Conservation (phyloP, 1,140 invertebrate species). For the Drosophila jambulina region DNA sequence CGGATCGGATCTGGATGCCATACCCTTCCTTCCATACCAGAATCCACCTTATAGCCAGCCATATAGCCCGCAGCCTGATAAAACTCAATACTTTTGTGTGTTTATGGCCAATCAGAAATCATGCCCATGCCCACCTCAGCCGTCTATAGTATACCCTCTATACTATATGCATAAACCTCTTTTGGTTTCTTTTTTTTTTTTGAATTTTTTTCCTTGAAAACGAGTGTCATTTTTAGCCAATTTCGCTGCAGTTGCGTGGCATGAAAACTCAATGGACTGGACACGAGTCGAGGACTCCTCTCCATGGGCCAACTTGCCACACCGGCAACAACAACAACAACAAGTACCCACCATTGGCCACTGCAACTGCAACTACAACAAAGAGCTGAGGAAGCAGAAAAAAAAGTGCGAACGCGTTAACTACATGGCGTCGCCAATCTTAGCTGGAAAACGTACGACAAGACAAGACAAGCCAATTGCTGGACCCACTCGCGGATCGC, state of each 20-base stretch:
- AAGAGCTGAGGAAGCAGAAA: slow-evolving; percentile 39
- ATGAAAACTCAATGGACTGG: slow-evolving; percentile 82
- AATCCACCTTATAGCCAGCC: slow-evolving; percentile 16
- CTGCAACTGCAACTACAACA: slow-evolving; percentile 22
- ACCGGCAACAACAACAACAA: slow-evolving; percentile 9
- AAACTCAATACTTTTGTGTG: slow-evolving; percentile 82
- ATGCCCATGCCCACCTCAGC: slow-evolving; percentile 75
- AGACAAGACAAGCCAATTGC: slow-evolving; percentile 82
- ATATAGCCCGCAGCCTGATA: slow-evolving; percentile 78
- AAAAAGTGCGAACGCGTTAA: slow-evolving; percentile 81
- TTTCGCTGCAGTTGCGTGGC: slow-evolving; percentile 80
- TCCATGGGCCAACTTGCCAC: slow-evolving; percentile 48
- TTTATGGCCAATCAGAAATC: slow-evolving; percentile 82
- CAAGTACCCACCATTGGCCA: background rate
- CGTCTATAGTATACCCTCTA: slow-evolving; percentile 13
- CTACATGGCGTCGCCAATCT: slow-evolving; percentile 82
- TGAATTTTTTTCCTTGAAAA: slow-evolving; percentile 49
- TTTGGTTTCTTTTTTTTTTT: slow-evolving; percentile 17
- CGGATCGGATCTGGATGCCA: slow-evolving; percentile 11
- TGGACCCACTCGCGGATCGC: slow-evolving; percentile 38
- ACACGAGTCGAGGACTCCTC: slow-evolving; percentile 58
- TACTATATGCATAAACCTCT: slow-evolving; percentile 69
- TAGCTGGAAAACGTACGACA: slow-evolving; percentile 81
- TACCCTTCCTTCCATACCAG: slow-evolving; percentile 1
- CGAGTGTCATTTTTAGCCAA: slow-evolving; percentile 82